Evolutionary conservation across 2,888 invertebrate species (phyloP).

Genomic region (Lacanobia oleracea): DNA sequence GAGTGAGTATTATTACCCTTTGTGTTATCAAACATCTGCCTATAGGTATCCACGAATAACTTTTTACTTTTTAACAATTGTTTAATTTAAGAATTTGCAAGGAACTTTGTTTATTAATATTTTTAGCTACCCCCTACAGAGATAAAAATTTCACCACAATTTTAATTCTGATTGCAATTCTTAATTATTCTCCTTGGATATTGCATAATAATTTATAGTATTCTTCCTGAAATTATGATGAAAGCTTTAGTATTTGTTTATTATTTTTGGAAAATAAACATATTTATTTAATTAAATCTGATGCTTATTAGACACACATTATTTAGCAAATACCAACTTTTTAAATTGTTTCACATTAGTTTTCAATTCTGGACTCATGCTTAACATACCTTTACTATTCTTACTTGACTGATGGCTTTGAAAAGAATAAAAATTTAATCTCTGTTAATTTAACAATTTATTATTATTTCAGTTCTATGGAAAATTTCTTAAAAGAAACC

Average conservation of each 20-base stretch:
- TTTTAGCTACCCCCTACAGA: conserved; percentile 48
- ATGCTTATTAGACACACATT: no score
- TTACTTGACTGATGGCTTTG: not conserved
- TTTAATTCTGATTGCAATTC: conserved; percentile 4
- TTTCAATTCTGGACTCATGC: no score
- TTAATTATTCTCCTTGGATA: not conserved
- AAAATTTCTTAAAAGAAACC: conserved; percentile 81
- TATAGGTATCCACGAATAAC: not conserved
- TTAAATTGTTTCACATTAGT: no score
- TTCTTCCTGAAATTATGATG: not conserved
- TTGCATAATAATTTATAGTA: conserved; percentile 24
- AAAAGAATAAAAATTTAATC: not conserved
- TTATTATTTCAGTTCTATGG: conserved; percentile 82
- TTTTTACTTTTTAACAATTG: not conserved
- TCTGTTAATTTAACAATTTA: not conserved
- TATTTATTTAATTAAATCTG: no score
- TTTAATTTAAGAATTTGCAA: conserved; percentile 11
- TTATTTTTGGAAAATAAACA: not conserved
- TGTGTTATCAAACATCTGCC: conserved; percentile 52
- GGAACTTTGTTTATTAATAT: not conserved
- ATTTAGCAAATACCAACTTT: no score
- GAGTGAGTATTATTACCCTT: conserved; percentile 26
- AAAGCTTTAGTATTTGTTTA: not conserved
- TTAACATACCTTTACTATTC: no score
- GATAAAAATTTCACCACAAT: conserved; percentile 37